phyloP scores from a whole-genome alignment of 2,113 vertebrate species.

The Pollachius pollachius region DNA sequence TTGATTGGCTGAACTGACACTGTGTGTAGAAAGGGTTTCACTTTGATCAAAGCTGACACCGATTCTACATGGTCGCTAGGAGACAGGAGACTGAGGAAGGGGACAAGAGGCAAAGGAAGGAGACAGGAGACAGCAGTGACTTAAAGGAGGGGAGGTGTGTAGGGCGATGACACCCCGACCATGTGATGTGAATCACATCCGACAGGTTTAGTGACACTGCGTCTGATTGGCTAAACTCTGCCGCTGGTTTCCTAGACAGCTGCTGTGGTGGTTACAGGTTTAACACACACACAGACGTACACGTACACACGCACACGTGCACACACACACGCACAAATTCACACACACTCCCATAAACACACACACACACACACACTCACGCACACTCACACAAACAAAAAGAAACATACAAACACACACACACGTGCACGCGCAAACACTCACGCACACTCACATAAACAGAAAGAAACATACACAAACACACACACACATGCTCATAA shows the following conservation, averaged over 20 bases:
- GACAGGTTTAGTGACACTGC: too few relatives aligned
- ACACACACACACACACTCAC: background rate
- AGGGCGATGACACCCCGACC: too few relatives aligned
- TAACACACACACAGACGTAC: slow-evolving; percentile 29
- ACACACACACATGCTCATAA: slow-evolving; percentile 1
- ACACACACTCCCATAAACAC: slow-evolving; percentile 9
- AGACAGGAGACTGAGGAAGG: slow-evolving; percentile 20
- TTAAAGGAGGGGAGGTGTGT: slow-evolving; percentile 39
- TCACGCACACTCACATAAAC: background rate
- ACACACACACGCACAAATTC: slow-evolving; percentile 6
- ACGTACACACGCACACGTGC: background rate
- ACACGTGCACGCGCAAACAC: slow-evolving; percentile 13
- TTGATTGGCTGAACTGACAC: slow-evolving; percentile 75
- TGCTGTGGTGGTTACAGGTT: slow-evolving; percentile 32
- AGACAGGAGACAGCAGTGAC: slow-evolving; percentile 54
- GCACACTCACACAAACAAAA: background rate
- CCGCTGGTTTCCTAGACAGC: background rate
- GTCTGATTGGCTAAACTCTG: too few relatives aligned
- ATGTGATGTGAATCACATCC: too few relatives aligned
- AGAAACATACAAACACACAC: slow-evolving; percentile 6
- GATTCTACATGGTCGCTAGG: slow-evolving; percentile 72
- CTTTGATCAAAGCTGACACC: slow-evolving; percentile 72
- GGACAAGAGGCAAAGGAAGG: slow-evolving; percentile 40
- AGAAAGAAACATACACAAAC: slow-evolving; percentile 8
- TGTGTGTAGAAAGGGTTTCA: slow-evolving; percentile 70